A percentile compares a stretch with the other conserved stretches of the same genome.
Conservation (phyloP, 2,888 invertebrate genomes). For the Eudasyphora cyanicolor region DNA sequence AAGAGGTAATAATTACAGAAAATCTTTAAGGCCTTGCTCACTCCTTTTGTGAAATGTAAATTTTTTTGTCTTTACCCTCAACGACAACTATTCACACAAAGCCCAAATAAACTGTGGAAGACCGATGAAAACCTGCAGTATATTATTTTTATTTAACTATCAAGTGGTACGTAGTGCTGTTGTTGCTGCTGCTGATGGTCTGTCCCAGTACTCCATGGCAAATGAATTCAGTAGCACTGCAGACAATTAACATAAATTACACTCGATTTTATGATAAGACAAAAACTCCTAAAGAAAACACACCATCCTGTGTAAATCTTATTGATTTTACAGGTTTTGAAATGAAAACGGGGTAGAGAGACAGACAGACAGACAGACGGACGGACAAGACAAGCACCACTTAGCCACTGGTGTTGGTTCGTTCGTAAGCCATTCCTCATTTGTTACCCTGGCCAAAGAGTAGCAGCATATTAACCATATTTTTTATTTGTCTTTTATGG, state of each 20-base stretch:
- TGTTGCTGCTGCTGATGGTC: background rate
- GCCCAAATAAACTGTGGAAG: background rate
- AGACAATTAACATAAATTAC: constrained; percentile 68
- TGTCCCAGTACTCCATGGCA: background rate
- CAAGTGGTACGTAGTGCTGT: constrained; percentile 36
- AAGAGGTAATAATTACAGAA: constrained; percentile 69
- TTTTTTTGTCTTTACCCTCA: too few relatives aligned
- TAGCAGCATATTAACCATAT: constrained; percentile 52
- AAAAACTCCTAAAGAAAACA: constrained; percentile 35
- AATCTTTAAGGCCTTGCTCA: constrained; percentile 55
- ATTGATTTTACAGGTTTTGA: constrained; percentile 26
- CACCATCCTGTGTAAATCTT: constrained; percentile 25
- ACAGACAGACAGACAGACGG: constrained; percentile 22
- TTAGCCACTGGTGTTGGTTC: constrained; percentile 11
- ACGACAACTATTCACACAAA: background rate
- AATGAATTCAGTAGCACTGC: constrained; percentile 66
- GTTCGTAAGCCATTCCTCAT: background rate
- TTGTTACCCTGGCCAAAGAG: constrained; percentile 1
- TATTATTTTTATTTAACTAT: constrained; percentile 52
- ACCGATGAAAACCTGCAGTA: constrained; percentile 7
- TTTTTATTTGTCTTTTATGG: constrained; percentile 19
- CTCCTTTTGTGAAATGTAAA: constrained; percentile 33
- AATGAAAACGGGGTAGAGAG: constrained; percentile 19
- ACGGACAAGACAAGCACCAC: constrained; percentile 23
- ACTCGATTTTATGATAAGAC: constrained; percentile 50